Evolutionary conservation across 2,797 vertebrate genomes (phyloP).

Genomic region (Poeciliopsis presidionis): DNA sequence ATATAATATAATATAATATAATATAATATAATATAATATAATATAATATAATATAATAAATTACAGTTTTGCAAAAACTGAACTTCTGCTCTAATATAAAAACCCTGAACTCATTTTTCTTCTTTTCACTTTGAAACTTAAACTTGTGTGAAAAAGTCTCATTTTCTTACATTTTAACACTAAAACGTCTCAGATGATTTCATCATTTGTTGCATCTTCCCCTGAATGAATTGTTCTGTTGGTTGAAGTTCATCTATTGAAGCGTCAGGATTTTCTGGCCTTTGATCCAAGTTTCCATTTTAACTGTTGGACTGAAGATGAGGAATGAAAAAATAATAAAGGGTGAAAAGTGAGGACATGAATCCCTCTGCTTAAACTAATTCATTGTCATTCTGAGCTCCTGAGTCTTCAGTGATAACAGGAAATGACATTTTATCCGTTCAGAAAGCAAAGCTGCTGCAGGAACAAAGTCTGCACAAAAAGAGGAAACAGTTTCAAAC

Average conservation of each 20-base stretch:
- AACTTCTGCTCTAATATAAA: not conserved
- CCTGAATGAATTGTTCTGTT: not conserved
- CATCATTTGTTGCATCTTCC: not conserved
- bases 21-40: too few species aligned
- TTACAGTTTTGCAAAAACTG: not conserved
- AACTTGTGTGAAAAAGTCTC: not conserved
- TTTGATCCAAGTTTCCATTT: not conserved
- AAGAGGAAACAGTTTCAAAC: not conserved
- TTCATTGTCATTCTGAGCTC: not conserved
- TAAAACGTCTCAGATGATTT: not conserved
- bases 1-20: too few species aligned
- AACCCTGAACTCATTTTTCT: not conserved
- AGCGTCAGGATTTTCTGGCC: not conserved
- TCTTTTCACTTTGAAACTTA: not conserved
- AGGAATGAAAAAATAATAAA: not conserved
- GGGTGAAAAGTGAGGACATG: not conserved
- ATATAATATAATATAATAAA: too few species aligned
- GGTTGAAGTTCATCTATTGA: not conserved
- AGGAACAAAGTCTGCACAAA: not conserved
- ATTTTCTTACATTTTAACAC: not conserved
- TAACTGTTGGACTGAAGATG: not conserved
- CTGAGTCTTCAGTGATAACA: not conserved
- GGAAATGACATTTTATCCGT: conserved; percentile 3
- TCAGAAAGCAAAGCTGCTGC: not conserved
- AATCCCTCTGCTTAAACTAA: not conserved